A percentile compares a stretch with the other conserved stretches of the same genome.
These are phyloP conservation scores for Rhopalosiphum maidis DNA, from an alignment of 1,140 invertebrate genomes.

Conservation along the genomic window DNA sequence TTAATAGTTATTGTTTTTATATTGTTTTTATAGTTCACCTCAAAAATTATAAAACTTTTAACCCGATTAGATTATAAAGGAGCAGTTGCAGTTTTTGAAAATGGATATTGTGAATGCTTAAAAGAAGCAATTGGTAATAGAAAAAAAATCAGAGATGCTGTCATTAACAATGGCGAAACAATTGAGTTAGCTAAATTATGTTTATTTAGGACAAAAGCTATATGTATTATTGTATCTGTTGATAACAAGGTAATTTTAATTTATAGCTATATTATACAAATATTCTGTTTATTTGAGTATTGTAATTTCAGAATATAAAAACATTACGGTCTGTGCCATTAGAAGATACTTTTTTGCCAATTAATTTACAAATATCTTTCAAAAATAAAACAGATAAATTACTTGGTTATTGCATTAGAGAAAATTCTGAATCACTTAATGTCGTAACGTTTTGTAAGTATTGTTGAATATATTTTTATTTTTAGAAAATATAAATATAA, in stretches of 20 bases:
- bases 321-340: constrained; percentile 43
- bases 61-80: constrained; percentile 36
- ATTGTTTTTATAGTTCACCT: constrained; percentile 26
- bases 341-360: constrained; percentile 32
- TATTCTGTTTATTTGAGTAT: background rate
- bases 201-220: constrained; percentile 38
- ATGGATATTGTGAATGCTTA: constrained; percentile 53
- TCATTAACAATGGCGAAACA: constrained; percentile 28
- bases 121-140: constrained; percentile 39
- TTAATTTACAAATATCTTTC: constrained; percentile 45
- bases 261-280: background rate
- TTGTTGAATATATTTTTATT: background rate
- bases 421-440: constrained; percentile 34
- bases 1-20: too few relatives aligned
- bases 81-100: constrained; percentile 48
- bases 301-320: constrained; percentile 39
- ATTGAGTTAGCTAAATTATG: constrained; percentile 49
- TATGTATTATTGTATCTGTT: constrained; percentile 43
- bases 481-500: background rate
- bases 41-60: constrained; percentile 51
- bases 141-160: constrained; percentile 6
- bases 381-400: constrained; percentile 27
- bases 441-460: constrained; percentile 52
- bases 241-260: constrained; percentile 29
- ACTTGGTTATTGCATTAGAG: constrained; percentile 55